Base-by-base conservation (phyloP, 2,113 vertebrate species). In the Numenius arquata region DNA sequence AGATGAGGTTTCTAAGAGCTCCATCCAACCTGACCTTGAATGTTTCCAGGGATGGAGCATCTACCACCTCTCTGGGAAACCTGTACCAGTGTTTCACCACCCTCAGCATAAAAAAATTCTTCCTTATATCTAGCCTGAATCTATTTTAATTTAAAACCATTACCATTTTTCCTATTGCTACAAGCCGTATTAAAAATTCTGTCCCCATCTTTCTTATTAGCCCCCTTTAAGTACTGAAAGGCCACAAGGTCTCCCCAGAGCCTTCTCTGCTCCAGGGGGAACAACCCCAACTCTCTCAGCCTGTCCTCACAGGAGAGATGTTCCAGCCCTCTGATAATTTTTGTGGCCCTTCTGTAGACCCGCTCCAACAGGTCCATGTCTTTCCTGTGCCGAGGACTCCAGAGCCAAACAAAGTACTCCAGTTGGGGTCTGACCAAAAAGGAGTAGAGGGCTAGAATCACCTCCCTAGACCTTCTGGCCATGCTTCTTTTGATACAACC, bases 241-340 rank as follows among this genome's bases (percentile, higher is more conserved):
- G 19, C 30, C 4, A 3, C 43, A 71, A 52, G 17, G 5, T 61
- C 4, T 52, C 23, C 15, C 11, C 1, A 0, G 5, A 62, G 14
- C 11, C 25, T 52, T 62, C 16, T 58, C 26, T 56, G 30, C 22
- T 50, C 18, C 36, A 40, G 30, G 55, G 8, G 40, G 5, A 83
- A 62, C 21, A 80, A 82, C 30, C 18, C 8, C 30, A 41, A 9
- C 9, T 53, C 2, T 25, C 68, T 75, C 41, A 59, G 55, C 25
- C 17, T 75, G 9, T 47, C 32, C 13, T 75, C 12, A 19, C 4
- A 45, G 32, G 4, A 32, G 43, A 82, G n/a, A 21, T 30, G 15
- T 6, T 73, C 32, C 32, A 45, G 4, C 20, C 16, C 9, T 26
- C 10, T 16, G 15, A 45, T 20, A 2, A 55, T 53, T 17, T 62